Percentiles rank a stretch among this genome's conserved stretches.
phyloP scores from a whole-genome alignment of 2,113 vertebrate species.

The Larimichthys crocea region DNA sequence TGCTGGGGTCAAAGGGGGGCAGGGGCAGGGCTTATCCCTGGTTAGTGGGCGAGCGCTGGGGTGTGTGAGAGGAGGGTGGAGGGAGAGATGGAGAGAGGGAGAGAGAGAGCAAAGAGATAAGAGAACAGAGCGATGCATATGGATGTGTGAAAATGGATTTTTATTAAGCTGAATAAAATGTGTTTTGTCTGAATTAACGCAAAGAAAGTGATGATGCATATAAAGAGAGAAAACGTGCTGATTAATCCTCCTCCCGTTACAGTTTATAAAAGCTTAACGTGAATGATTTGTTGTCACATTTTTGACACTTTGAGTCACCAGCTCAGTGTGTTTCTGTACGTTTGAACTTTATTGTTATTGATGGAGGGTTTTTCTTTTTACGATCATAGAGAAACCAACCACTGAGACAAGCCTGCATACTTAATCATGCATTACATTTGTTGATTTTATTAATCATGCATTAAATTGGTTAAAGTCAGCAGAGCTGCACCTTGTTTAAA shows the following conservation, averaged over 20 bases:
- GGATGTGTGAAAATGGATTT: slow-evolving; percentile 57
- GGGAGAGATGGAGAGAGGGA: not conserved
- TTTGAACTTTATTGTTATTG: not conserved
- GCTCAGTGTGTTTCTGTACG: not conserved
- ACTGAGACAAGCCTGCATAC: not conserved
- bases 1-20: slow-evolving; percentile 83
- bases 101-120: slow-evolving; percentile 56
- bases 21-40: slow-evolving; percentile 80
- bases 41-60: slow-evolving; percentile 68
- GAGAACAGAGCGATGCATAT: slow-evolving; percentile 41
- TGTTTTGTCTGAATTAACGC: not conserved
- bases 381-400: not conserved
- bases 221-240: not conserved
- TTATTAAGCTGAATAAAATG: slow-evolving; percentile 1
- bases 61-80: slow-evolving; percentile 35
- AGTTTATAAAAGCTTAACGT: slow-evolving; percentile 14
- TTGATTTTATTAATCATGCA: slow-evolving; percentile 27
- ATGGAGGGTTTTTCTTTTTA: not conserved
- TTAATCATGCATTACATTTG: slow-evolving; percentile 23
- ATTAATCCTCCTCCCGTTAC: not conserved
- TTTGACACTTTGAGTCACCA: slow-evolving; percentile 39
- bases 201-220: not conserved
- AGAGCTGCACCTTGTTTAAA: slow-evolving; percentile 2
- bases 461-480: slow-evolving; percentile 23
- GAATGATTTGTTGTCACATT: slow-evolving; percentile 37